A percentile compares a stretch with the other conserved stretches of the same genome.
These are phyloP conservation scores for Trissolcus brochymenae DNA, from an alignment of 2,888 invertebrate species.

Conservation along the genomic window DNA sequence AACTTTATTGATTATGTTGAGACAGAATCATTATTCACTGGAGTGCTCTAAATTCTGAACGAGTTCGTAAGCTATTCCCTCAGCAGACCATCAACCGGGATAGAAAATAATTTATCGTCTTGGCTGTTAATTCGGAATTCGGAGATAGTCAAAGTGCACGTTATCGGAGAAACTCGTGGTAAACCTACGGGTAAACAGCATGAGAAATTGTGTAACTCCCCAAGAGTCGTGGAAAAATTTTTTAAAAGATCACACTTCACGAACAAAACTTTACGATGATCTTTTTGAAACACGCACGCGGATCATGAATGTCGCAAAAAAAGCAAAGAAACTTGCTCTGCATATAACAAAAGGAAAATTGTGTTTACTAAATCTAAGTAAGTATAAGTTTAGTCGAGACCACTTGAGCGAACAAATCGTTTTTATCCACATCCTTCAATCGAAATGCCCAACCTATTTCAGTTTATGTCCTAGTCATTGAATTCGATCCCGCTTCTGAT, in stretches of 20 bases:
- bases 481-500: constrained; percentile 14
- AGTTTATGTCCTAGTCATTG: constrained; percentile 14
- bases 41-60: constrained; percentile 46
- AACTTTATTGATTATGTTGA: constrained; percentile 45
- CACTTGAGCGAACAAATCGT: constrained; percentile 1
- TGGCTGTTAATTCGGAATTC: constrained; percentile 46
- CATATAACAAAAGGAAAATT: background rate
- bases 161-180: constrained; percentile 33
- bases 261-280: too few species aligned
- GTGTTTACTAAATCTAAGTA: too few species aligned
- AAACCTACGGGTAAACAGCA: constrained; percentile 29
- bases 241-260: constrained; percentile 7
- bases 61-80: constrained; percentile 41
- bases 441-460: constrained; percentile 6
- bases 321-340: too few species aligned
- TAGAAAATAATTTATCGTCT: constrained; percentile 46
- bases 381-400: background rate
- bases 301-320: too few species aligned
- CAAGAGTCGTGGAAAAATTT: constrained; percentile 21
- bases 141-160: constrained; percentile 30
- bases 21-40: constrained; percentile 53
- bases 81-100: constrained; percentile 24
- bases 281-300: too few species aligned
- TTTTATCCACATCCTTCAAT: constrained; percentile 8
- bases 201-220: constrained; percentile 34